phyloP scores from a whole-genome alignment of 2,888 invertebrate genomes.

The Acanthopleura granulata region DNA sequence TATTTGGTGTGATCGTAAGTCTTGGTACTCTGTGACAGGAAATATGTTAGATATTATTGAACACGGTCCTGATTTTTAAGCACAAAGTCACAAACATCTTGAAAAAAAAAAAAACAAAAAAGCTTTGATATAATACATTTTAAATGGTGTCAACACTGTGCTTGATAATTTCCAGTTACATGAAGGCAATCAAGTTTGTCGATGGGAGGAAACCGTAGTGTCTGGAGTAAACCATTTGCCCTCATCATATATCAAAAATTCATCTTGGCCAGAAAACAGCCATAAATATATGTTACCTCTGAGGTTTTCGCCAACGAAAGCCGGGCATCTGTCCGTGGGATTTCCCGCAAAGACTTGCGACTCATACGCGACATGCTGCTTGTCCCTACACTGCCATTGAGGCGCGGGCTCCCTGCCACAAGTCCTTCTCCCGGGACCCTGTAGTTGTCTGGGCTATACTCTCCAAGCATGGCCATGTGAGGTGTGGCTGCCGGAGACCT shows the following conservation, averaged over 20 bases:
- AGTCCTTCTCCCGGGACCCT: background rate
- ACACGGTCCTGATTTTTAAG: too few species aligned
- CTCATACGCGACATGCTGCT: constrained; percentile 47
- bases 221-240: too few species aligned
- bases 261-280: too few species aligned
- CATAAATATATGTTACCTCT: background rate
- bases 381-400: constrained; percentile 23
- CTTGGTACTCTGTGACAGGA: constrained; percentile 23
- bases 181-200: too few species aligned
- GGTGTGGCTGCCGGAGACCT: background rate
- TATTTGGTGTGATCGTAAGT: constrained; percentile 59
- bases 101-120: too few species aligned
- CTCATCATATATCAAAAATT: too few species aligned
- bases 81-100: too few species aligned
- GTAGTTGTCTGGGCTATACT: background rate
- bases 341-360: constrained; percentile 59
- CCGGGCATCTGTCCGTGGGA: constrained; percentile 50
- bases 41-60: background rate
- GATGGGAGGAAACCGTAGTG: too few species aligned
- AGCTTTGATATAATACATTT: too few species aligned
- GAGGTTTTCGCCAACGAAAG: constrained; percentile 37
- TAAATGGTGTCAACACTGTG: too few species aligned
- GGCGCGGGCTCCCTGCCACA: background rate
- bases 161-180: too few species aligned
- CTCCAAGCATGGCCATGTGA: background rate